Evolutionary conservation across 92 coral and sea anemone species (phyloP).

Genomic region (Phenganax stokvisi): DNA sequence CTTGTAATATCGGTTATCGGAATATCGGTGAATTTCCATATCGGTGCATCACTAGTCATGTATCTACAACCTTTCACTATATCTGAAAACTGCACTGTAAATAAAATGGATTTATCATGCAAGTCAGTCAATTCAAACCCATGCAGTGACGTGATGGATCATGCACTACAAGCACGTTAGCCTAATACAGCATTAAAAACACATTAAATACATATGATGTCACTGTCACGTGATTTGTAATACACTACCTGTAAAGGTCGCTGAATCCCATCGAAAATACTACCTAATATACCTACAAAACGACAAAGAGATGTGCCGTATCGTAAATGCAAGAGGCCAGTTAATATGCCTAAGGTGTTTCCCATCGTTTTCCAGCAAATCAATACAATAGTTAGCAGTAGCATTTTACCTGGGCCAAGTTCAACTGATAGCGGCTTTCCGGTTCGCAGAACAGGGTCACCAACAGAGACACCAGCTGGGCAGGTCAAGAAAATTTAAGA

Average conservation of each 20-base stretch:
- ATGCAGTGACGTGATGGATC: no score
- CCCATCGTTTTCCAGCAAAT: no score
- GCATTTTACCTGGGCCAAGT: slow-evolving; percentile 77
- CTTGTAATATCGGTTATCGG: no score
- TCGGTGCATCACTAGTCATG: no score
- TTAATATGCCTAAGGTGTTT: no score
- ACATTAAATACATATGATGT: neutral
- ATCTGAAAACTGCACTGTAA: no score
- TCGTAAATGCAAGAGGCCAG: no score
- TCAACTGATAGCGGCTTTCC: slow-evolving; percentile 97
- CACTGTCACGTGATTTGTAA: neutral
- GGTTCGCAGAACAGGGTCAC: slow-evolving; percentile 95
- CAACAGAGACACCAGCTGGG: slow-evolving; percentile 97
- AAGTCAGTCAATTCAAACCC: neutral
- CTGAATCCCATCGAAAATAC: slow-evolving; percentile 98
- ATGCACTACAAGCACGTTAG: neutral
- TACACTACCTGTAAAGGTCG: slow-evolving; percentile 77
- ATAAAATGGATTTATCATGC: neutral
- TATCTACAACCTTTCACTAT: no score
- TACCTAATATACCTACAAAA: slow-evolving; percentile 79
- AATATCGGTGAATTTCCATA: no score
- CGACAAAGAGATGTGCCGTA: neutral
- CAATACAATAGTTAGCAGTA: neutral
- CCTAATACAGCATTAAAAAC: neutral
- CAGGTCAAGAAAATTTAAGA: slow-evolving; percentile 13